phyloP scores from a whole-genome alignment of 2,888 invertebrate species.

The Tiliacea citrago region DNA sequence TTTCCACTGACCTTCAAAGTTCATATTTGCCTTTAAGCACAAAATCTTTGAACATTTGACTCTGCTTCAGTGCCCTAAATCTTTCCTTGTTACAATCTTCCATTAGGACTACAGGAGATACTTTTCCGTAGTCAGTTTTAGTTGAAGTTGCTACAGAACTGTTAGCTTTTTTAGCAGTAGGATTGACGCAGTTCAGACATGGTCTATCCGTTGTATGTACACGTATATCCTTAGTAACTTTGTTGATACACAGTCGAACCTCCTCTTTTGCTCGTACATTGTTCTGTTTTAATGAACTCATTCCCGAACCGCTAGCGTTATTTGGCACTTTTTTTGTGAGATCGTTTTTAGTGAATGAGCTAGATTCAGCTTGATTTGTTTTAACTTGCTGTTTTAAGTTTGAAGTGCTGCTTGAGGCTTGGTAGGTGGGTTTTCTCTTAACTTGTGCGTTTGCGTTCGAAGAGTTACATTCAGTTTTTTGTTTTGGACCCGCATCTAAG shows the following conservation, averaged over 20 bases:
- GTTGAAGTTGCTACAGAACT: not conserved
- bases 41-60: conserved; percentile 45
- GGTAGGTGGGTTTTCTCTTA: not conserved
- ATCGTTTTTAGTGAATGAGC: not conserved
- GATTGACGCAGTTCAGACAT: conserved; percentile 12
- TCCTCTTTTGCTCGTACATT: not conserved
- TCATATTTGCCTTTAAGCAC: conserved; percentile 45
- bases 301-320: not conserved
- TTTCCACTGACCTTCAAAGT: conserved; percentile 21
- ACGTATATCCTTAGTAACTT: conserved; percentile 5
- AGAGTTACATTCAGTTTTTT: not conserved
- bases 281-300: not conserved
- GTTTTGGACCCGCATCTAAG: conserved; percentile 32
- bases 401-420: no score
- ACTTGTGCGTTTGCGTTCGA: not conserved
- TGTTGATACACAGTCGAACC: conserved; percentile 9
- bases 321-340: not conserved
- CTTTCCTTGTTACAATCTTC: conserved; percentile 73
- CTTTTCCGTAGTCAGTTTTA: not conserved
- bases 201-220: not conserved
- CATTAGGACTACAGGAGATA: conserved; percentile 61
- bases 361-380: not conserved
- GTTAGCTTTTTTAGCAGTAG: not conserved
- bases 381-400: not conserved
- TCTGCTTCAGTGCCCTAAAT: conserved; percentile 46